phyloP scores from a whole-genome alignment of 1,140 invertebrate species.

The Rhynchophorus ferrugineus region DNA sequence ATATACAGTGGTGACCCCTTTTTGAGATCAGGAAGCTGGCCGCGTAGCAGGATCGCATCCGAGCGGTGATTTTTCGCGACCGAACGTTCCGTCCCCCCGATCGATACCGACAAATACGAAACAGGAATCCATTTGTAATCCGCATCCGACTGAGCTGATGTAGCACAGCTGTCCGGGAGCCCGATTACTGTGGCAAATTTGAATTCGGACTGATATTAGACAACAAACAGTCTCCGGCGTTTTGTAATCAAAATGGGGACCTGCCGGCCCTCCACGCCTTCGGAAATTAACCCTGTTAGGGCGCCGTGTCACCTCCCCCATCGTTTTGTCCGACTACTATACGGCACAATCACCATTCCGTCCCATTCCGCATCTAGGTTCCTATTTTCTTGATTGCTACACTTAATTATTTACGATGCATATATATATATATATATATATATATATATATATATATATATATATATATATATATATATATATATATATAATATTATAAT shows the following conservation, averaged over 20 bases:
- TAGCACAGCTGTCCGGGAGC: slow-evolving; percentile 15
- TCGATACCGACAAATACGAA: slow-evolving; percentile 6
- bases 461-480: too few relatives aligned
- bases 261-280: slow-evolving; percentile 7
- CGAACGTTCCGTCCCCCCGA: too few relatives aligned
- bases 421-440: too few relatives aligned
- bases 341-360: neutral
- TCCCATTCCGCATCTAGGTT: neutral
- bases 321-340: neutral
- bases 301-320: slow-evolving; percentile 5
- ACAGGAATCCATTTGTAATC: slow-evolving; percentile 17
- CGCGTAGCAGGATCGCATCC: too few relatives aligned
- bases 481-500: too few relatives aligned
- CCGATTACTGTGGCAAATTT: slow-evolving; percentile 18
- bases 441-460: too few relatives aligned
- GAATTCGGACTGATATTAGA: slow-evolving; percentile 18
- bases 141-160: slow-evolving; percentile 12
- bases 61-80: too few relatives aligned
- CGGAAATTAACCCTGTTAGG: slow-evolving; percentile 21
- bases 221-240: slow-evolving; percentile 20
- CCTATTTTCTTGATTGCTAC: neutral
- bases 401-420: neutral
- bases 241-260: slow-evolving; percentile 17
- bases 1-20: too few relatives aligned
- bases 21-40: too few relatives aligned